Evolutionary conservation across 2,113 vertebrate species (phyloP).

Genomic region (Halcyon malimbica): DNA sequence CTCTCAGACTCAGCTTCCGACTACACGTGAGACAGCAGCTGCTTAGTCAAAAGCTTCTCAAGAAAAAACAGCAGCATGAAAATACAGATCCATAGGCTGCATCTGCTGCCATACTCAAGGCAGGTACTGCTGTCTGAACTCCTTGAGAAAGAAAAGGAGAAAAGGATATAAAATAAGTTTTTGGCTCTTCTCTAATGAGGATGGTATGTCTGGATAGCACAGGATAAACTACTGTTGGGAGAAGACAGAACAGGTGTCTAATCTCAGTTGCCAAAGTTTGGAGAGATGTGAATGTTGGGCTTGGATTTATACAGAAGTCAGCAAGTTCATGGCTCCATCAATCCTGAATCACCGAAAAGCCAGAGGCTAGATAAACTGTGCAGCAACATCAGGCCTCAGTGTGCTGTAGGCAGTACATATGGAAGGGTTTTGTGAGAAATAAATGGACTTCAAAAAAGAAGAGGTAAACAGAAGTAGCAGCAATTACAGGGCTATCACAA

Average conservation of each 20-base stretch:
- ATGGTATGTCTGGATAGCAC: not conserved
- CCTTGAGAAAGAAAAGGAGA: not conserved
- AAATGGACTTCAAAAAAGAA: not conserved
- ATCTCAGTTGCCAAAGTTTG: not conserved
- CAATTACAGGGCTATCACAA: not conserved
- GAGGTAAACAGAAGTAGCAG: not conserved
- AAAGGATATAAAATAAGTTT: not conserved
- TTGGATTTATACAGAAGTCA: not conserved
- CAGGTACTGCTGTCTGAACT: not conserved
- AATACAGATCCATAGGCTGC: not conserved
- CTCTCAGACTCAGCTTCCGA: not conserved
- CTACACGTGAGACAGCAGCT: not conserved
- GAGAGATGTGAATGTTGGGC: not conserved
- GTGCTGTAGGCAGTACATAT: not conserved
- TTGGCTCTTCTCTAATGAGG: not conserved
- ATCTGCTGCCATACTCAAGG: not conserved
- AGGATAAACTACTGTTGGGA: not conserved
- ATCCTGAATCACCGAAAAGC: not conserved
- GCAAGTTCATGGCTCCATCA: not conserved
- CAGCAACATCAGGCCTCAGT: not conserved
- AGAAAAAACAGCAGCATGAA: not conserved
- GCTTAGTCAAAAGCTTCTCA: not conserved
- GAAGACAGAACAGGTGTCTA: not conserved
- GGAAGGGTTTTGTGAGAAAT: not conserved
- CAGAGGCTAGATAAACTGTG: not conserved